Conservation (phyloP, 2,113 vertebrate genomes). For the Perccottus glenii region DNA sequence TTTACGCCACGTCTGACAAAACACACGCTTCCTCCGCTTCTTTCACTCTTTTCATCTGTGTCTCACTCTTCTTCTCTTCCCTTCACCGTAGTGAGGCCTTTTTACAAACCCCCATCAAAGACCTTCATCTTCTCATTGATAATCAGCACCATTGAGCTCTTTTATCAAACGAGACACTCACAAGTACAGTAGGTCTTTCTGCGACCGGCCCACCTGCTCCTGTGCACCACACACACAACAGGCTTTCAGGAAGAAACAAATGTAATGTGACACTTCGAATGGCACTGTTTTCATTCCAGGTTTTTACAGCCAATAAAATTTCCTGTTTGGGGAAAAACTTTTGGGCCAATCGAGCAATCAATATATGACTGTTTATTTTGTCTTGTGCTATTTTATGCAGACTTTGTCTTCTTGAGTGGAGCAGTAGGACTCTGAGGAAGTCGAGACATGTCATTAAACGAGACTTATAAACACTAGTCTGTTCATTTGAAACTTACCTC, state of each 20-base stretch:
- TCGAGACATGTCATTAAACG: no score
- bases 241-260: conserved; percentile 20
- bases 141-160: conserved; percentile 75
- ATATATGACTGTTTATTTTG: no score
- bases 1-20: conserved; percentile 53
- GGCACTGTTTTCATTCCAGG: no score
- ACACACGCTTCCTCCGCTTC: conserved; percentile 62
- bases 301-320: no score
- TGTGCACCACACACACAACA: conserved; percentile 62
- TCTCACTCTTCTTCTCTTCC: conserved; percentile 64
- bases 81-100: conserved; percentile 51
- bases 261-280: no score
- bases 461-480: no score
- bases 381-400: no score
- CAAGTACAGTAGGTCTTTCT: conserved; percentile 51
- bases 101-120: conserved; percentile 73
- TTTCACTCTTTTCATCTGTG: conserved; percentile 69
- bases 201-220: conserved; percentile 68
- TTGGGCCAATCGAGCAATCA: no score
- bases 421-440: no score
- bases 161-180: conserved; percentile 64
- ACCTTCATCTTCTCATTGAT: conserved; percentile 70
- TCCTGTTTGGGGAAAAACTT: no score
- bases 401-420: no score
- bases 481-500: no score